Evolutionary conservation across 35 echinoderm and acorn worm species (phyloP).

Genomic region (Chiridota heheva): DNA sequence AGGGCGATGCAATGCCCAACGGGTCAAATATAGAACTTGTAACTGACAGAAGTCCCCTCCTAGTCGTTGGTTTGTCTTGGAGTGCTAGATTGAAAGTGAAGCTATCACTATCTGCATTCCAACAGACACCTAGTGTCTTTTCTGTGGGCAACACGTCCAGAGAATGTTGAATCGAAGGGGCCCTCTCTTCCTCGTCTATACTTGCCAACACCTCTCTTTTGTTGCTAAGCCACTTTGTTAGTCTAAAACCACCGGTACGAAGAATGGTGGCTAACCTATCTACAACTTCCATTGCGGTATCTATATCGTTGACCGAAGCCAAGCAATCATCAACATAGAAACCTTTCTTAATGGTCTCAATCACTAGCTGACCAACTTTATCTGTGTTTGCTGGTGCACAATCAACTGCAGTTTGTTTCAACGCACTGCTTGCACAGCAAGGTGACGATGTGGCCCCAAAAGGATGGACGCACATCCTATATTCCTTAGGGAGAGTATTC

Average conservation of each 20-base stretch:
- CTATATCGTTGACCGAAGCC: slow-evolving; percentile 22
- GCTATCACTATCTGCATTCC: slow-evolving; percentile 32
- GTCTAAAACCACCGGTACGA: slow-evolving; percentile 35
- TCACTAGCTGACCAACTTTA: neutral
- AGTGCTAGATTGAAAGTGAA: slow-evolving; percentile 30
- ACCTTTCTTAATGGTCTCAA: slow-evolving; percentile 15
- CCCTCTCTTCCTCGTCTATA: neutral
- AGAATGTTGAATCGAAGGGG: slow-evolving; percentile 1
- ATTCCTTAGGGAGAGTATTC: slow-evolving; percentile 24
- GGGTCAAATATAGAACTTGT: slow-evolving; percentile 46
- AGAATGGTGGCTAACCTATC: neutral
- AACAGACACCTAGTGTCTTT: slow-evolving; percentile 49
- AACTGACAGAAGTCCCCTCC: slow-evolving; percentile 40
- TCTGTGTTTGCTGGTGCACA: neutral
- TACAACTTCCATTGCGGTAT: slow-evolving; percentile 33
- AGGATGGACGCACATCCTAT: slow-evolving; percentile 57
- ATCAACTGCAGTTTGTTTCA: slow-evolving; percentile 52
- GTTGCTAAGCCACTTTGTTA: slow-evolving; percentile 65
- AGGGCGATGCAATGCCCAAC: slow-evolving; percentile 32
- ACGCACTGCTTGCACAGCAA: slow-evolving; percentile 44
- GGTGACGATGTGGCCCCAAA: slow-evolving; percentile 60
- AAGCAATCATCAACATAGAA: slow-evolving; percentile 86
- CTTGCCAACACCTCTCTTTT: slow-evolving; percentile 36
- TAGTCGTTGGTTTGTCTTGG: slow-evolving; percentile 36
- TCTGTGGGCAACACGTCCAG: slow-evolving; percentile 35